phyloP scores from a whole-genome alignment of 2,797 vertebrate species.

The Potorous gilbertii region DNA sequence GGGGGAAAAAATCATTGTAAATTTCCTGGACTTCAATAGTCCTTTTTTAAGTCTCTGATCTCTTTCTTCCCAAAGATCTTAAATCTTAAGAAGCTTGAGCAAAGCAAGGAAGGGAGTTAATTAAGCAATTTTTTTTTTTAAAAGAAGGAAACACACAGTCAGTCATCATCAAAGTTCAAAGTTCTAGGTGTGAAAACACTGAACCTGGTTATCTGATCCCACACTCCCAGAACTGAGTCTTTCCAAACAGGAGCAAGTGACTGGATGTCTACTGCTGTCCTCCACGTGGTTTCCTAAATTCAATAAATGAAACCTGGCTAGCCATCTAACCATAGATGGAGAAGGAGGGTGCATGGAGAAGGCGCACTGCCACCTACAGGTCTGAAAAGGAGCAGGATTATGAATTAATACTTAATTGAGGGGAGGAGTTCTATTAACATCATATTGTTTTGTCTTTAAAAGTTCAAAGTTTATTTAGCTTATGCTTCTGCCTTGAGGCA shows the following conservation, averaged over 20 bases:
- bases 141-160: constrained; percentile 43
- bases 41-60: constrained; percentile 23
- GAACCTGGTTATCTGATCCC: background rate
- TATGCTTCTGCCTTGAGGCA: constrained; percentile 30
- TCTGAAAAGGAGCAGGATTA: background rate
- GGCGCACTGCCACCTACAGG: constrained; percentile 87
- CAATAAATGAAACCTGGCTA: background rate
- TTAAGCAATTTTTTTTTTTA: constrained; percentile 28
- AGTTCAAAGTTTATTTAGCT: constrained; percentile 31
- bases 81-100: constrained; percentile 50
- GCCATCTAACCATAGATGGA: constrained; percentile 24
- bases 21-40: constrained; percentile 39
- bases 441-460: constrained; percentile 61
- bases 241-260: background rate
- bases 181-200: background rate
- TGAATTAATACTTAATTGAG: constrained; percentile 40
- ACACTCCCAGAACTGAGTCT: background rate
- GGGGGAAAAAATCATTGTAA: constrained; percentile 46
- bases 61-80: constrained; percentile 52
- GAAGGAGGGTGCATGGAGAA: constrained; percentile 79
- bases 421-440: constrained; percentile 48
- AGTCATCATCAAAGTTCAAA: background rate
- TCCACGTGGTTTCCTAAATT: constrained; percentile 11
- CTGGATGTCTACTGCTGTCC: background rate
- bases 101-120: constrained; percentile 39